Conservation (phyloP, 2,888 invertebrate genomes). For the Herminia tarsipennalis region DNA sequence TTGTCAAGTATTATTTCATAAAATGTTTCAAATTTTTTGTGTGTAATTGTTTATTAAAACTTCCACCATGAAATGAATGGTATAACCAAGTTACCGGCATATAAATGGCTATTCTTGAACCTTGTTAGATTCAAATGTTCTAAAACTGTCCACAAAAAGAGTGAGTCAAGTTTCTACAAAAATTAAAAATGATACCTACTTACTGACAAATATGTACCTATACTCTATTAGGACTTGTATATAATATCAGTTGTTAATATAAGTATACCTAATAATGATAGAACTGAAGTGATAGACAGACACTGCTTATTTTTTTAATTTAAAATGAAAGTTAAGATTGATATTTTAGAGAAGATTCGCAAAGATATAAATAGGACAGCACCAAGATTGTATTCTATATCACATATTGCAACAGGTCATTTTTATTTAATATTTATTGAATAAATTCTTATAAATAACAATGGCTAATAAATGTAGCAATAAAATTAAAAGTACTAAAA, state of each 20-base stretch:
- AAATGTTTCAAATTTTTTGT: slow-evolving; percentile 7
- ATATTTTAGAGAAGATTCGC: slow-evolving; percentile 9
- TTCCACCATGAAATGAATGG: slow-evolving; percentile 63
- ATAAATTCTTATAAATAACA: background rate
- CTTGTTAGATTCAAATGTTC: slow-evolving; percentile 44
- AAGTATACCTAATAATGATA: too few species aligned
- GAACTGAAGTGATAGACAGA: too few species aligned
- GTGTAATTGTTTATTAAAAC: slow-evolving; percentile 17
- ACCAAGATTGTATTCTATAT: slow-evolving; percentile 22
- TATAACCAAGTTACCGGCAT: slow-evolving; percentile 49
- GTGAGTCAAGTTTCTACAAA: slow-evolving; percentile 48
- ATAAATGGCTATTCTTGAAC: slow-evolving; percentile 41
- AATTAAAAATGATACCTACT: too few species aligned
- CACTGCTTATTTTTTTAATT: background rate
- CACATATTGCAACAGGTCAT: background rate
- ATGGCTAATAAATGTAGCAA: too few species aligned
- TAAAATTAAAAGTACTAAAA: too few species aligned
- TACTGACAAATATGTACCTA: too few species aligned
- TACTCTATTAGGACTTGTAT: too few species aligned
- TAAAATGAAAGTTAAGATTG: background rate
- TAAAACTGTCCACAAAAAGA: slow-evolving; percentile 37
- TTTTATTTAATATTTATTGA: background rate
- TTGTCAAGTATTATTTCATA: slow-evolving; percentile 5
- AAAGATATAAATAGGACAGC: slow-evolving; percentile 26
- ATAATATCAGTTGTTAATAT: too few species aligned